Conservation (phyloP, 2,113 vertebrate species). For the Grantiella picta region DNA sequence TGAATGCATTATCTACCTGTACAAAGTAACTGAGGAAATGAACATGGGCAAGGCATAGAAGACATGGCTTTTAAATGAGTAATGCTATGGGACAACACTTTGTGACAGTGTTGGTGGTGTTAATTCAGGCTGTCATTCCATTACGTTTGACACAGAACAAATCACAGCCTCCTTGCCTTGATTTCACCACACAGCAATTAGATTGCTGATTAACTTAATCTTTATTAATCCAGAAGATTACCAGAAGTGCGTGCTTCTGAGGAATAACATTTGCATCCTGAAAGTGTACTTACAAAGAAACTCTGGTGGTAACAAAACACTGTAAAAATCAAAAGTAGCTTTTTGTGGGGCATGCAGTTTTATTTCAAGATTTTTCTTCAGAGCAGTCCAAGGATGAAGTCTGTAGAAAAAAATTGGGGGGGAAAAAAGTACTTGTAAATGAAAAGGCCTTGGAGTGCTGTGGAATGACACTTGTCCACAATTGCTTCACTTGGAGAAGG, state of each 20-base stretch:
- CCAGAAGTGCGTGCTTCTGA: neutral
- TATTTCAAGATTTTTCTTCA: neutral
- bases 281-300: neutral
- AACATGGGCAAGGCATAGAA: neutral
- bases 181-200: neutral
- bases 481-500: neutral
- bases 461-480: neutral
- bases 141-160: neutral
- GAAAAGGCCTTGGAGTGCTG: neutral
- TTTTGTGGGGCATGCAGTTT: neutral
- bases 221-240: conserved; percentile 23
- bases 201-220: conserved; percentile 9
- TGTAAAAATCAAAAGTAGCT: neutral
- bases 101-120: neutral
- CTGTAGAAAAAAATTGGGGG: neutral
- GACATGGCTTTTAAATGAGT: neutral
- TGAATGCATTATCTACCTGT: neutral
- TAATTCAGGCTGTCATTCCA: neutral
- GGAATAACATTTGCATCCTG: neutral
- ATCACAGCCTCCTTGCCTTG: neutral
- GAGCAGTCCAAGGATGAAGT: neutral
- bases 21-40: neutral
- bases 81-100: neutral
- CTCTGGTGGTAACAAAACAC: neutral
- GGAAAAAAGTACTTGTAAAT: no score